phyloP scores from a whole-genome alignment of 1,140 invertebrate species.

The Bombus impatiens region DNA sequence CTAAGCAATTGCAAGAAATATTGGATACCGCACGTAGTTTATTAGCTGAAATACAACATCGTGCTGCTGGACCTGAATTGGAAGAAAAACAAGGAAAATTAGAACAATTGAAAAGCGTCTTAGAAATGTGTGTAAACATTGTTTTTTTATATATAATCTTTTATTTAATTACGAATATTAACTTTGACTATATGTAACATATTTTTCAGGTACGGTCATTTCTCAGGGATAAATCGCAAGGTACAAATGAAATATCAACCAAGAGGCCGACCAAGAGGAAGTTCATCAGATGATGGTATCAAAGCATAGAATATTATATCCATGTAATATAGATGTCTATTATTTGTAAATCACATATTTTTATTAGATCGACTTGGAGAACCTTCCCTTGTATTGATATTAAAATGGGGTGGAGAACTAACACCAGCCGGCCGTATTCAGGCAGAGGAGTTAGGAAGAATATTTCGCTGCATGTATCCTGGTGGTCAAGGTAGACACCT shows the following conservation, averaged over 20 bases:
- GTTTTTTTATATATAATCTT: not conserved
- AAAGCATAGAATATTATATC: conserved; percentile 73
- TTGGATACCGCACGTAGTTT: conserved; percentile 96
- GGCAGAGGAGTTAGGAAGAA: conserved; percentile 98
- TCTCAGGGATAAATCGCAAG: conserved; percentile 99
- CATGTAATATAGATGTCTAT: not conserved
- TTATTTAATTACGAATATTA: not conserved
- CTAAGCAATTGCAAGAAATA: conserved; percentile 98
- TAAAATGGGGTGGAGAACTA: conserved; percentile 99
- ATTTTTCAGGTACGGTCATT: conserved; percentile 96
- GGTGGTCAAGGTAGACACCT: conserved; percentile 93
- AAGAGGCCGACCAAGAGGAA: conserved; percentile 94
- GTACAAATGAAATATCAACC: conserved; percentile 99
- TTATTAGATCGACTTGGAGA: conserved; percentile 90
- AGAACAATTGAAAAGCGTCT: conserved; percentile 98
- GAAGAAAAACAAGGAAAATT: conserved; percentile 98
- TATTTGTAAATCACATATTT: conserved; percentile 29
- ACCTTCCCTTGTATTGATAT: conserved; percentile 95
- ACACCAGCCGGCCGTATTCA: conserved; percentile 98
- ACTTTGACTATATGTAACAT: conserved; percentile 20
- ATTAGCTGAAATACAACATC: conserved; percentile 93
- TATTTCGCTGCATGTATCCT: conserved; percentile 99
- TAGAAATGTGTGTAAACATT: conserved; percentile 98
- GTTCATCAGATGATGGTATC: conserved; percentile 97
- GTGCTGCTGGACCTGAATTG: conserved; percentile 94